These are phyloP conservation scores for Lepidostoma basale DNA, from an alignment of 1,140 invertebrate species.

Conservation along the genomic window DNA sequence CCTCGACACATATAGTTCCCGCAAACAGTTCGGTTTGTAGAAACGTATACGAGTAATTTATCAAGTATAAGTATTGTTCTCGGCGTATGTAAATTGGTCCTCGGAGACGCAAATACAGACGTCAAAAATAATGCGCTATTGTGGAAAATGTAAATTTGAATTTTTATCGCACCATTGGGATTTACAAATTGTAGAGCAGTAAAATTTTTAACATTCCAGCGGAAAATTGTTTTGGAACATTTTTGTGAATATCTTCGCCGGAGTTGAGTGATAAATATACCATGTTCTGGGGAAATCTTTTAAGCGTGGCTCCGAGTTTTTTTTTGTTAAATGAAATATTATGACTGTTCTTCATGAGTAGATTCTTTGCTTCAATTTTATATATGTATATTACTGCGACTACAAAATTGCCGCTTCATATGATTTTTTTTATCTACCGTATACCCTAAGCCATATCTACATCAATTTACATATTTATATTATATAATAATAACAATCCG, in stretches of 20 bases:
- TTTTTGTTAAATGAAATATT: too few relatives aligned
- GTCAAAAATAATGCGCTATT: conserved; percentile 24
- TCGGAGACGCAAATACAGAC: conserved; percentile 2
- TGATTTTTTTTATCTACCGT: too few relatives aligned
- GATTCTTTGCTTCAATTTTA: too few relatives aligned
- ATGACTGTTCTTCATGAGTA: too few relatives aligned
- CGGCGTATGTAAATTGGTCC: conserved; percentile 7
- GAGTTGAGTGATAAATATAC: not conserved
- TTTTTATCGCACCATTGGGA: conserved; percentile 16
- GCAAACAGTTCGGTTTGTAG: not conserved
- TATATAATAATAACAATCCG: too few relatives aligned
- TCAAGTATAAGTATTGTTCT: conserved; percentile 23
- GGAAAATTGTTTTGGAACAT: conserved; percentile 20
- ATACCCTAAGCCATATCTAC: too few relatives aligned
- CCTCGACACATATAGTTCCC: not conserved
- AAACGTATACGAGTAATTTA: conserved; percentile 11
- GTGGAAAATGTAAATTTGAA: conserved; percentile 29
- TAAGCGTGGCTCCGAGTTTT: too few relatives aligned
- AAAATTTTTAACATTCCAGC: conserved; percentile 23
- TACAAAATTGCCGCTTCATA: too few relatives aligned
- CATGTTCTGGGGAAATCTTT: too few relatives aligned
- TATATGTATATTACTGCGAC: too few relatives aligned
- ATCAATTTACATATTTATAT: too few relatives aligned
- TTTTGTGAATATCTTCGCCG: conserved; percentile 1
- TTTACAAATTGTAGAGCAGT: not conserved